These are phyloP conservation scores for Cyanocitta stelleri DNA, from an alignment of 2,113 vertebrate genomes.

Conservation along the genomic window DNA sequence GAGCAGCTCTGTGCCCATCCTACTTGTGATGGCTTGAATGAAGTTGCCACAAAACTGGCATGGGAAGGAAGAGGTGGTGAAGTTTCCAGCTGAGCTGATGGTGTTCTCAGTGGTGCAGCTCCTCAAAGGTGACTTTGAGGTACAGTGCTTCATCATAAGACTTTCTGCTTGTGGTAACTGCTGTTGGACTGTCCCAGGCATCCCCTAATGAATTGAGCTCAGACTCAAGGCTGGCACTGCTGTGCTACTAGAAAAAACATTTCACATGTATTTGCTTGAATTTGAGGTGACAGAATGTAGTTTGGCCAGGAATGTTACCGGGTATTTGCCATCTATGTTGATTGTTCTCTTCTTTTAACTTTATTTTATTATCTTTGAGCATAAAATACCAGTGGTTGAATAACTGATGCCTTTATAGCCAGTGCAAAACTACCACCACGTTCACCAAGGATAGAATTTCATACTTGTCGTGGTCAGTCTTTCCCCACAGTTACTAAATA, in stretches of 20 bases:
- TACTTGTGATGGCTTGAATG: not conserved
- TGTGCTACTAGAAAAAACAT: not conserved
- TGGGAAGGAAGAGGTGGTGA: not conserved
- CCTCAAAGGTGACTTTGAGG: not conserved
- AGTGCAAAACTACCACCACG: not conserved
- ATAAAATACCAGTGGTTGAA: not conserved
- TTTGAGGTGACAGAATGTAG: not conserved
- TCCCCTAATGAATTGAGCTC: not conserved
- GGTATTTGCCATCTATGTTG: not conserved
- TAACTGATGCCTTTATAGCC: not conserved
- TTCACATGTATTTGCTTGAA: not conserved
- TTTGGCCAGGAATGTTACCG: not conserved
- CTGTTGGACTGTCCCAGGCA: not conserved
- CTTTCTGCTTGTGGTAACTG: not conserved
- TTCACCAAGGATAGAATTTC: not conserved
- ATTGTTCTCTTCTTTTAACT: not conserved
- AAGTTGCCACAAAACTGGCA: not conserved
- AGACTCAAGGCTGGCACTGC: not conserved
- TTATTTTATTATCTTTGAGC: not conserved
- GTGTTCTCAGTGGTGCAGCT: not conserved
- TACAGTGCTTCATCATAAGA: not conserved
- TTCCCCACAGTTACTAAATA: constrained; percentile 41
- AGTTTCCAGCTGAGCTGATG: not conserved
- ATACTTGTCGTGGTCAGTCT: not conserved
- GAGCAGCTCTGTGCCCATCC: not conserved